Evolutionary conservation across 2,113 vertebrate genomes (phyloP), one percentile per base, ranked within the genome.

Genomic region (Rousettus leschenaultii): DNA sequence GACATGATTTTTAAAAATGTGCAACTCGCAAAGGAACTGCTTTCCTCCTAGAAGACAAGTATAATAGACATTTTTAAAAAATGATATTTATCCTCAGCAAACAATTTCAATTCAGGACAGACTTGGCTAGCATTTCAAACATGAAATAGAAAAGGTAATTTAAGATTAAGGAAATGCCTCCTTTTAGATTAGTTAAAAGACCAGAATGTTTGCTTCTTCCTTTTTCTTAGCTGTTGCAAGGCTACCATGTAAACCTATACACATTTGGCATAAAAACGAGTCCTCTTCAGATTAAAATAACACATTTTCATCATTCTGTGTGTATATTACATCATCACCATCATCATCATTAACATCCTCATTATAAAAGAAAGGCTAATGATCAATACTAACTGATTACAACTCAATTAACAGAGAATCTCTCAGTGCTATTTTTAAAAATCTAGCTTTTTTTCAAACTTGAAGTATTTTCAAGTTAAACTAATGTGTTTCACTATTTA

Each of bases 311-410:
- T 96, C 83, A 66, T 96, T 97, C 94, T 97, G 80, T 97, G 82
- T 95, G 82, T 57, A 89, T 12, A 40, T 97, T 95, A 92, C 86
- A 94, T 96, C 97, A 97, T 86, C 74, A 93, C 92, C 86, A 94
- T 55, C 24, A 97, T 86, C 85, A 97, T 95, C 95, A 98, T 94
- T 94, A 96, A 97, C 95, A 97, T 97, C 82, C 96, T 89, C 71
- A 90, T 97, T 95, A 87, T 96, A 98, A 98, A 98, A 95, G 92
- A 95, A 96, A 97, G 86, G 66, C 85, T 97, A 98, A 97, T 96
- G 95, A 98, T 98, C 97, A 98, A 98, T 98, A 96, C 96, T 97
- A 96, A 98, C 95, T 97, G 96, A 98, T 98, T 98, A 97, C 91
- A 97, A 97, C 89, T 98, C 97, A 98, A 96, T 98, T 98, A 98